Evolutionary conservation across 1,140 invertebrate genomes (phyloP).

Genomic region (Drosophila ogumai): DNA sequence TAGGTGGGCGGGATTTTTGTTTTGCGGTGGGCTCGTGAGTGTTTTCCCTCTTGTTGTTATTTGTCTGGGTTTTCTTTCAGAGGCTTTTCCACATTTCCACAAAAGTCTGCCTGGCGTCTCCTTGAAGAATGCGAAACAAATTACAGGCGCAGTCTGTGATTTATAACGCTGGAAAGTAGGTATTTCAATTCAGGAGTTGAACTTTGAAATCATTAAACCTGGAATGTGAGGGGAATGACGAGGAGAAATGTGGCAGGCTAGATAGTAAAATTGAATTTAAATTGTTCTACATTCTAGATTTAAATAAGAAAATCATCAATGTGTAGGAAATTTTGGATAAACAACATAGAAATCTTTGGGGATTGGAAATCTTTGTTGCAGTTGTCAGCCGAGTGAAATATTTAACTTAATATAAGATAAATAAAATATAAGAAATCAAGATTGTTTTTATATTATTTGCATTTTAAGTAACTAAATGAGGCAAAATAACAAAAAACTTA

Average conservation of each 20-base stretch:
- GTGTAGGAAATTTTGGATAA: background rate
- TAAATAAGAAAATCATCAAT: background rate
- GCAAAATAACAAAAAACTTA: too few relatives aligned
- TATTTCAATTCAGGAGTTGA: conserved; percentile 38
- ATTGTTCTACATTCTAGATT: background rate
- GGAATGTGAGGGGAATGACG: conserved; percentile 12
- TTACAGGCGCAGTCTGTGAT: conserved; percentile 47
- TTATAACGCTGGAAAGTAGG: conserved; percentile 46
- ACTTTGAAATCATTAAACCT: conserved; percentile 27
- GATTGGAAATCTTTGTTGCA: background rate
- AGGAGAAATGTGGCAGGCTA: conserved; percentile 4
- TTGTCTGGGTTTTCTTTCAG: conserved; percentile 53
- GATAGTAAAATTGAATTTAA: conserved; percentile 19
- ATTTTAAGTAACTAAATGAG: too few relatives aligned
- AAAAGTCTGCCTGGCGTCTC: conserved; percentile 36
- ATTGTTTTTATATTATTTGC: too few relatives aligned
- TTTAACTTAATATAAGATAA: too few relatives aligned
- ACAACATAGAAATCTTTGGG: background rate
- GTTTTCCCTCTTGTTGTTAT: conserved; percentile 31
- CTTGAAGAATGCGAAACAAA: conserved; percentile 73
- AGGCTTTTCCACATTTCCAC: conserved; percentile 23
- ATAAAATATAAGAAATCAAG: too few relatives aligned
- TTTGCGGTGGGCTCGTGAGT: conserved; percentile 28
- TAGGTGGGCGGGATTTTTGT: conserved; percentile 21
- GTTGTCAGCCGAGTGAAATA: background rate